phyloP scores from a whole-genome alignment of 2,113 vertebrate species.

The Apteryx owenii region DNA sequence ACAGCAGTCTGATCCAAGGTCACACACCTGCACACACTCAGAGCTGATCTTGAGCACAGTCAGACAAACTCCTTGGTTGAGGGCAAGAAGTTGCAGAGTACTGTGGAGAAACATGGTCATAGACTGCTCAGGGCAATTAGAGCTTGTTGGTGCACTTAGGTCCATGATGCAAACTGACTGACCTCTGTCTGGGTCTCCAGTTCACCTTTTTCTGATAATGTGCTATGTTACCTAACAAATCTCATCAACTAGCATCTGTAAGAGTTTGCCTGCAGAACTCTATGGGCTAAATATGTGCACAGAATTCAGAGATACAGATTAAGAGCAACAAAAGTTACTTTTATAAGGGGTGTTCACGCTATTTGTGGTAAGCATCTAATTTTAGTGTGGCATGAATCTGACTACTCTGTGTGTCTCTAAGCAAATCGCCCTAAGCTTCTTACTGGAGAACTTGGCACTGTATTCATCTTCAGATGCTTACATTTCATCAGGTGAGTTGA shows the following conservation, averaged over 20 bases:
- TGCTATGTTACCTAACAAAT: neutral
- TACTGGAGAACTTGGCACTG: neutral
- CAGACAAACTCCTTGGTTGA: neutral
- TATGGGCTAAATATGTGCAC: neutral
- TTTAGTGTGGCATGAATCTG: neutral
- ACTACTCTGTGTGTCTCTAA: neutral
- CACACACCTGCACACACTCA: neutral
- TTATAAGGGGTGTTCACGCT: neutral
- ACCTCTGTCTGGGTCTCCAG: neutral
- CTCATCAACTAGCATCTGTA: neutral
- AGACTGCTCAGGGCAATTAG: neutral
- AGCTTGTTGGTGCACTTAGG: neutral
- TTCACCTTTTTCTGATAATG: neutral
- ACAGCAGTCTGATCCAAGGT: neutral
- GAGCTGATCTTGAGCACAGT: neutral
- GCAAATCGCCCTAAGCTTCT: rapidly evolving
- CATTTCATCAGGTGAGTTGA: neutral
- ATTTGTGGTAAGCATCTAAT: neutral
- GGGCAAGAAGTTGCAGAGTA: neutral
- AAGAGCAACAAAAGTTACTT: neutral
- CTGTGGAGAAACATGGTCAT: neutral
- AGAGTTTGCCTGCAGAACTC: neutral
- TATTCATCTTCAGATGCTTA: neutral
- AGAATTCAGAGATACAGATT: neutral
- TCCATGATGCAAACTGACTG: neutral